Evolutionary conservation across 2,113 vertebrate species (phyloP).

Genomic region (Nerophis lumbriciformis): DNA sequence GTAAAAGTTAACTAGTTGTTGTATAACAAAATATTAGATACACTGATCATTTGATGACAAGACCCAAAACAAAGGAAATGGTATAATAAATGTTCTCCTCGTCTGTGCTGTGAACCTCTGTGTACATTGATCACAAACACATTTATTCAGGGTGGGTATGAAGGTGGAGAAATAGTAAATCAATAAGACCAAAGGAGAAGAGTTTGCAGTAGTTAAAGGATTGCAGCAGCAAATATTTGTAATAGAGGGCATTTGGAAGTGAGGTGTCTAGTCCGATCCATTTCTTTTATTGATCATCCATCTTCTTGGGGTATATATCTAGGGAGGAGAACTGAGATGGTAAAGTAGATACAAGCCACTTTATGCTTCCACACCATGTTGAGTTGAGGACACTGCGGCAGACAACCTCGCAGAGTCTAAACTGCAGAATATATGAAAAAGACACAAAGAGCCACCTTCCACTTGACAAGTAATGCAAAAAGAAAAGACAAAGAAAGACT

Average conservation of each 20-base stretch:
- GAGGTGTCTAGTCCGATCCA: conserved; percentile 27
- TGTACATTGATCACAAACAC: conserved; percentile 2
- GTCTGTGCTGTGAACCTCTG: conserved; percentile 12
- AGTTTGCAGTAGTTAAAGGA: conserved; percentile 9
- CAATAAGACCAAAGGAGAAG: not conserved
- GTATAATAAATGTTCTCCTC: conserved; percentile 36
- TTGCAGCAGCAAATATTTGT: conserved; percentile 17
- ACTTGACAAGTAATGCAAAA: not conserved
- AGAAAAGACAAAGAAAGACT: too few relatives aligned
- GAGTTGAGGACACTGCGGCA: conserved; percentile 33
- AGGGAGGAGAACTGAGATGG: not conserved
- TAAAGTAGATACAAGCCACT: conserved; percentile 17
- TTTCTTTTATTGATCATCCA: conserved; percentile 38
- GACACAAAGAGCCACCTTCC: not conserved
- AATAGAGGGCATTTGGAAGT: conserved; percentile 22
- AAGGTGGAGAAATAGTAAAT: not conserved
- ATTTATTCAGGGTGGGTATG: conserved; percentile 5
- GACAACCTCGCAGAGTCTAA: conserved; percentile 11
- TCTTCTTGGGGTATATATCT: conserved; percentile 38
- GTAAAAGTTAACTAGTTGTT: too few relatives aligned
- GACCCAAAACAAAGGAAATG: conserved; percentile 13
- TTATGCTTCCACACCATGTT: conserved; percentile 15
- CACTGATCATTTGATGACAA: not conserved
- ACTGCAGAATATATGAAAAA: conserved; percentile 10
- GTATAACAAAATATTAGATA: too few relatives aligned